phyloP scores from a whole-genome alignment of 2,888 invertebrate species.

The Entomobrya proxima region DNA sequence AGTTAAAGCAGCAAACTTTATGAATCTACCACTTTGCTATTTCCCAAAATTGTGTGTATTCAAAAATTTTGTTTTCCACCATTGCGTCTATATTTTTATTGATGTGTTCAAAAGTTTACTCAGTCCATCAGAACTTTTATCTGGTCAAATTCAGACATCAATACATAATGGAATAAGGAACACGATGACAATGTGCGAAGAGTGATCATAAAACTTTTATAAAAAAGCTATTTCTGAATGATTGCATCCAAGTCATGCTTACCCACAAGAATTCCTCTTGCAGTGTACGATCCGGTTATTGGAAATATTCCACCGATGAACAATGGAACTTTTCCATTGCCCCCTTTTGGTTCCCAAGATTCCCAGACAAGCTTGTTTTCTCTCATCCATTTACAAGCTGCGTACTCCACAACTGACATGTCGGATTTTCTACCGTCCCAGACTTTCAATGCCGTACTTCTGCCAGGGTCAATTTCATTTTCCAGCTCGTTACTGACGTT shows the following conservation, averaged over 20 bases:
- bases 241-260: constrained; percentile 58
- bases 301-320: constrained; percentile 86
- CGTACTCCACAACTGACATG: constrained; percentile 76
- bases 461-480: constrained; percentile 21
- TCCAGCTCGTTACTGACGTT: constrained; percentile 71
- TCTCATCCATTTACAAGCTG: constrained; percentile 85
- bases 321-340: constrained; percentile 78
- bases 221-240: not conserved
- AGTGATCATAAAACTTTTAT: constrained; percentile 1
- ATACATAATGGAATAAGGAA: too few species aligned
- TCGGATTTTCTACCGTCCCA: constrained; percentile 36
- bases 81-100: too few species aligned
- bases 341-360: constrained; percentile 78
- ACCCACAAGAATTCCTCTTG: constrained; percentile 81
- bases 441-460: constrained; percentile 72
- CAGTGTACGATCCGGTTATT: constrained; percentile 81
- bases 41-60: too few species aligned
- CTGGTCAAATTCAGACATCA: too few species aligned
- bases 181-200: too few species aligned
- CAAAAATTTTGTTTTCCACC: too few species aligned
- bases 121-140: too few species aligned
- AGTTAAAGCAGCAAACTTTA: too few species aligned
- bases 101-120: too few species aligned
- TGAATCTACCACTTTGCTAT: too few species aligned
- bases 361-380: constrained; percentile 78